phyloP scores from a whole-genome alignment of 2,888 invertebrate species.

The Caenorhabditis parvicauda region DNA sequence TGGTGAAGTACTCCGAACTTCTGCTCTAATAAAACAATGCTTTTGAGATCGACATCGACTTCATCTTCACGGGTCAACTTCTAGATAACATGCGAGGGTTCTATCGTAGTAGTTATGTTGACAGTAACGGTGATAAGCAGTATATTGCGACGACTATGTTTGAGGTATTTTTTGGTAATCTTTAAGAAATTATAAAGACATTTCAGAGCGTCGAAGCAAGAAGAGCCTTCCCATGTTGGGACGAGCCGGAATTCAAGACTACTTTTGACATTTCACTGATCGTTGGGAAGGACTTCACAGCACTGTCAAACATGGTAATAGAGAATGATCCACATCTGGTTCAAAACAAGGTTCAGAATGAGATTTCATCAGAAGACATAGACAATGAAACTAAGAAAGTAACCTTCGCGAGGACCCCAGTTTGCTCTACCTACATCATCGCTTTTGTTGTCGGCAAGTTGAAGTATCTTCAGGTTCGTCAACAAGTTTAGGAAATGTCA shows the following conservation, averaged over 20 bases:
- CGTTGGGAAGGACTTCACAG: constrained; percentile 79
- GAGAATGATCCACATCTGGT: not conserved
- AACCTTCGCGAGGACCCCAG: constrained; percentile 80
- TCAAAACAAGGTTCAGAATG: no score
- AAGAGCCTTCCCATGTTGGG: constrained; percentile 90
- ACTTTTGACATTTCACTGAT: constrained; percentile 80
- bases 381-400: no score
- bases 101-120: constrained; percentile 73
- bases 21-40: no score
- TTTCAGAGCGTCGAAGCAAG: no score
- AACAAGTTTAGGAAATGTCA: not conserved
- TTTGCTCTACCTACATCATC: constrained; percentile 92
- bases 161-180: constrained; percentile 71
- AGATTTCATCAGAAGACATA: no score
- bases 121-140: constrained; percentile 72
- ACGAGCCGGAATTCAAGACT: constrained; percentile 84
- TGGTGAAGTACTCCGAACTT: no score
- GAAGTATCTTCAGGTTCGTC: constrained; percentile 77
- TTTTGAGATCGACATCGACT: constrained; percentile 64
- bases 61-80: constrained; percentile 81
- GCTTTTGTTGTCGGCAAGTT: constrained; percentile 92
- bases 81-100: constrained; percentile 85
- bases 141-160: constrained; percentile 64
- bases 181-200: constrained; percentile 75
- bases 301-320: constrained; percentile 85